Evolutionary conservation across 2,113 vertebrate species (phyloP).

Genomic region (Archilochus colubris): DNA sequence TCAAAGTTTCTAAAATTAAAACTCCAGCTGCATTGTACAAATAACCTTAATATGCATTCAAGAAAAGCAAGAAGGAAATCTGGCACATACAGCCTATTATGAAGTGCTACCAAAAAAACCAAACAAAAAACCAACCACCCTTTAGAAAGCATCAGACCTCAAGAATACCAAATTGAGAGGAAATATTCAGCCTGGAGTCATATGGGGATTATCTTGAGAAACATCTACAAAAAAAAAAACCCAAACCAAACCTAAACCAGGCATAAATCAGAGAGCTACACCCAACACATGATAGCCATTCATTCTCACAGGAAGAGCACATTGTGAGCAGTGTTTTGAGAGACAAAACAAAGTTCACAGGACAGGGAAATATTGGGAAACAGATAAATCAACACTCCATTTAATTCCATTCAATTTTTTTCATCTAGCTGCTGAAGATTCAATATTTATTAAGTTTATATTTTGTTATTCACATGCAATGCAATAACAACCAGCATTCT

Average conservation of each 20-base stretch:
- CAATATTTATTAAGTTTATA: neutral
- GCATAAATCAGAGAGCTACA: constrained; percentile 59
- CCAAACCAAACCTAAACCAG: neutral
- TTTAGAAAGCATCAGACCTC: constrained; percentile 44
- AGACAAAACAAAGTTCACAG: constrained; percentile 61
- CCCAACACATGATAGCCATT: constrained; percentile 50
- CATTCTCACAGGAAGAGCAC: constrained; percentile 61
- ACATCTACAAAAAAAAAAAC: constrained; percentile 3
- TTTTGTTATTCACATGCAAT: neutral
- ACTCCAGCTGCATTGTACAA: constrained; percentile 47
- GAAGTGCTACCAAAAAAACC: neutral
- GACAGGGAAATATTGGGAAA: constrained; percentile 54
- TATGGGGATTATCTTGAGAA: constrained; percentile 49
- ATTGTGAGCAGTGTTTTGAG: constrained; percentile 41
- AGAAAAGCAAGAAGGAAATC: constrained; percentile 66
- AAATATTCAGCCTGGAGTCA: constrained; percentile 33
- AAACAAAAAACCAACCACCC: neutral
- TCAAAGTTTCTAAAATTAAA: constrained; percentile 65
- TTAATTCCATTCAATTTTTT: constrained; percentile 24
- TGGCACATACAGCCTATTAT: constrained; percentile 47
- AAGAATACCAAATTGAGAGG: constrained; percentile 42
- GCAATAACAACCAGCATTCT: neutral
- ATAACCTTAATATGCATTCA: constrained; percentile 39
- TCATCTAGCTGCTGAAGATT: neutral
- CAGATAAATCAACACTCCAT: constrained; percentile 32